These are phyloP conservation scores for Lonchura striata DNA, from an alignment of 2,113 vertebrate species.

Conservation along the genomic window DNA sequence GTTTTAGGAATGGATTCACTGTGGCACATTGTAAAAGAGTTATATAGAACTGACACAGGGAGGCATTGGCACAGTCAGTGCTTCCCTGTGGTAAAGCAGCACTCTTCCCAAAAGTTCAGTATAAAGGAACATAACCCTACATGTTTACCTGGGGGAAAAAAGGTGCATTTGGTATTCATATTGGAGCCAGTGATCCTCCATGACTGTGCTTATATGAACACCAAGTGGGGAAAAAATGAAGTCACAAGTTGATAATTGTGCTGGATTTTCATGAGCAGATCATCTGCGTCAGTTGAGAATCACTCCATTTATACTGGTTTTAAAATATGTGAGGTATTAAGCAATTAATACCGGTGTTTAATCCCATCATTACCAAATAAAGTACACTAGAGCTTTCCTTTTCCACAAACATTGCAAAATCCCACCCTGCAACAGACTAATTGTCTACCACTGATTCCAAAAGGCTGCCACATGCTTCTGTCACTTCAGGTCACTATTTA, in stretches of 20 bases:
- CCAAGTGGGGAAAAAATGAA: background rate
- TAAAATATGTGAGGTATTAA: background rate
- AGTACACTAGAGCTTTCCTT: background rate
- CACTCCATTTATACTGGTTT: background rate
- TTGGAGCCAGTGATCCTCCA: background rate
- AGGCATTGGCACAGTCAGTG: background rate
- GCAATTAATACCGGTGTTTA: background rate
- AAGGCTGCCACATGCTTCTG: background rate
- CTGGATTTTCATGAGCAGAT: background rate
- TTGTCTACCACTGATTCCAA: background rate
- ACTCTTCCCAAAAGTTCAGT: background rate
- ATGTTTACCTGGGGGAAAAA: rapidly evolving
- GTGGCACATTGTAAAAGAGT: background rate
- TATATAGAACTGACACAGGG: background rate
- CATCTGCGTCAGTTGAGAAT: background rate
- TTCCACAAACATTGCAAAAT: background rate
- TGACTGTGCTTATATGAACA: background rate
- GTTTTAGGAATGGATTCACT: background rate
- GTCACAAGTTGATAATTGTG: background rate
- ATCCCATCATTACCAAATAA: background rate
- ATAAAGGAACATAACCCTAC: background rate
- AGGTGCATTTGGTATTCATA: background rate
- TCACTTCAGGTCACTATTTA: background rate
- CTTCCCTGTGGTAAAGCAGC: background rate
- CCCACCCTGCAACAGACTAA: background rate